A percentile compares a stretch with the other conserved stretches of the same genome.
These are phyloP conservation scores for Epinephelus fuscoguttatus DNA, from an alignment of 2,113 vertebrate species.

Conservation along the genomic window DNA sequence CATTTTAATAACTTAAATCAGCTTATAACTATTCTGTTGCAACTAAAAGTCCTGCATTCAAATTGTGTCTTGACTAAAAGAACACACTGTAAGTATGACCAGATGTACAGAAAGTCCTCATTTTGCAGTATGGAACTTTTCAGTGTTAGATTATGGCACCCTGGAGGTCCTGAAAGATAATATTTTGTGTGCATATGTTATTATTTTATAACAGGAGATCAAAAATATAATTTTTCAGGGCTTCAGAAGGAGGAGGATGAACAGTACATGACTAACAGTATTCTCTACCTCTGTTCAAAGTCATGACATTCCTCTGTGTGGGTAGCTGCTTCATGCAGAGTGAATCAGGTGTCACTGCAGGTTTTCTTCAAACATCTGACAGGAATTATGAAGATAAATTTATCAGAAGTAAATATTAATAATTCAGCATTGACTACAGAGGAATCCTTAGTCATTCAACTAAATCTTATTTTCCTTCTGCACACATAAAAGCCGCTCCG, in stretches of 20 bases:
- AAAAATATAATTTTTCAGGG: too few relatives aligned
- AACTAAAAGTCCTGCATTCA: background rate
- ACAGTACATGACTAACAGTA: background rate
- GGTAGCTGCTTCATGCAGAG: background rate
- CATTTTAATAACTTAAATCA: background rate
- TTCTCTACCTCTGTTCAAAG: background rate
- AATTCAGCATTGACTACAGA: background rate
- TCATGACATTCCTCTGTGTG: background rate
- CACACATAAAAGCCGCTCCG: background rate
- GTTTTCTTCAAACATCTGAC: background rate
- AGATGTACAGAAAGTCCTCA: background rate
- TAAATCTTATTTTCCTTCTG: background rate
- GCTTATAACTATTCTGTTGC: background rate
- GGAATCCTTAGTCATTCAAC: background rate
- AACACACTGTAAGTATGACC: background rate
- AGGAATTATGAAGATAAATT: background rate
- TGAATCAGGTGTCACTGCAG: background rate
- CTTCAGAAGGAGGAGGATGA: too few relatives aligned
- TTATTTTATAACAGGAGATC: too few relatives aligned
- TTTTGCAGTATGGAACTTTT: background rate
- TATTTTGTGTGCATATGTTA: background rate
- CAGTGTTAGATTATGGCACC: background rate
- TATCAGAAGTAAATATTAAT: background rate
- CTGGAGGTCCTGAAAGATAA: background rate
- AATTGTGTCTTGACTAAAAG: background rate